These are phyloP conservation scores for Aromia moschata DNA, from an alignment of 2,888 invertebrate genomes.

Conservation along the genomic window DNA sequence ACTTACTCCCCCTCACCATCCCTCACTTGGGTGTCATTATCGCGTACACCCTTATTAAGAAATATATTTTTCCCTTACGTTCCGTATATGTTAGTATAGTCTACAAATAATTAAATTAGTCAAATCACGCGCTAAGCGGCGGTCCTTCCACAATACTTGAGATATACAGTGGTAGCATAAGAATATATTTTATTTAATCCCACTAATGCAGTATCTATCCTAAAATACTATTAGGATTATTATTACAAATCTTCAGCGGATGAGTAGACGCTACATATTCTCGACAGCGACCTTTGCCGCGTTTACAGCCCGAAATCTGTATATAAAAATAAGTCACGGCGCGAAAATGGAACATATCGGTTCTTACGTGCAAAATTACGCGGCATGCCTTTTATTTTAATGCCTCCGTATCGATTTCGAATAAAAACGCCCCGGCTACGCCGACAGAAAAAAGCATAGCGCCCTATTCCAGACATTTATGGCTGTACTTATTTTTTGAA, in stretches of 20 bases:
- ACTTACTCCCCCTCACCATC: conserved; percentile 13
- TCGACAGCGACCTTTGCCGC: background rate
- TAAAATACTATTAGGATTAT: too few relatives aligned
- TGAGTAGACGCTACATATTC: too few relatives aligned
- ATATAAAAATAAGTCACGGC: background rate
- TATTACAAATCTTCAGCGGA: too few relatives aligned
- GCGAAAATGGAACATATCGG: background rate
- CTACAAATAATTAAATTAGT: too few relatives aligned
- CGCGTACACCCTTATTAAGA: conserved; percentile 4
- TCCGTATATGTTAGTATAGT: too few relatives aligned
- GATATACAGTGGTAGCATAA: too few relatives aligned
- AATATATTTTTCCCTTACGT: background rate
- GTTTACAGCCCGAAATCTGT: background rate
- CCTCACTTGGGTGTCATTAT: conserved; percentile 12
- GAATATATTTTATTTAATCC: too few relatives aligned
- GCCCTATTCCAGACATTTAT: background rate
- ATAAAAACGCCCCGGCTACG: background rate
- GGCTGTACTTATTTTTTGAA: background rate
- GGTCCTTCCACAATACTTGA: too few relatives aligned
- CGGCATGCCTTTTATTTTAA: background rate
- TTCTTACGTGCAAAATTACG: background rate
- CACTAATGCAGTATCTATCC: too few relatives aligned
- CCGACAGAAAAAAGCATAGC: background rate
- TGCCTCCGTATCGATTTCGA: background rate
- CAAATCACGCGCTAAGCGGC: too few relatives aligned